Evolutionary conservation across 2,113 vertebrate species (phyloP), one percentile per base, ranked within the genome.

Genomic region (Eclectus roratus): DNA sequence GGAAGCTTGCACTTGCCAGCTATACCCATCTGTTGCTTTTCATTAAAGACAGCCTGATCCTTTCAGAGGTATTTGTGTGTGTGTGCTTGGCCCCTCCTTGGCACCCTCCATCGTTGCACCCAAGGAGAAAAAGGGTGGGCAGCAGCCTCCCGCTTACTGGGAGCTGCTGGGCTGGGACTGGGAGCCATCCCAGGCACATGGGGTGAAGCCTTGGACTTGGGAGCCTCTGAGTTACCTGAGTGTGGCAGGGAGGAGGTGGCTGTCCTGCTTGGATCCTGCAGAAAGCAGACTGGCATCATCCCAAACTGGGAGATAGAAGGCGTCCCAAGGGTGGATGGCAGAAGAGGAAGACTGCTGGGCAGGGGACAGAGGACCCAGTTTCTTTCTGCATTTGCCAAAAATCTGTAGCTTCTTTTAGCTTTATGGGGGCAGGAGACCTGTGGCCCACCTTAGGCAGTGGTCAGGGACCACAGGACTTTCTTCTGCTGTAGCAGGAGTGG

Each of bases 1-100:
- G 78, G 46, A 86, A 63, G 83, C 39, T 71, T 19, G 61, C 68
- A 15, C 83, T 91, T 56, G 82, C 81, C 88, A 65, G 68, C 64
- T 91, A 73, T 24, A 87, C 53, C 79, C 95, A 89, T 95, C 90
- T 94, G 95, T 41, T 91, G 90, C 85, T 66, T 92, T 58, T 91
- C 79, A 73, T 84, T 33, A 70, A 39, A 31, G 46, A 50, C 49
- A 55, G 35, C 46, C 73, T 9, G 16, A 55, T 71, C 41, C 47
- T 35, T 31, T 61, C 4, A 0, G 47, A 69, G 73, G 50, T 23
- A 25, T 23, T 2, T 3, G 12, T 13, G 12, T 5, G 56, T 24
- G 58, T 17, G 39, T 6, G 14, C 63, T 47, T 7, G 0, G 52
- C 35, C n/a, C 28, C 21, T 65, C 37, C 58, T 20, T 10, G 1